phyloP scores from a whole-genome alignment of 2,888 invertebrate genomes.

The Biston betularia region DNA sequence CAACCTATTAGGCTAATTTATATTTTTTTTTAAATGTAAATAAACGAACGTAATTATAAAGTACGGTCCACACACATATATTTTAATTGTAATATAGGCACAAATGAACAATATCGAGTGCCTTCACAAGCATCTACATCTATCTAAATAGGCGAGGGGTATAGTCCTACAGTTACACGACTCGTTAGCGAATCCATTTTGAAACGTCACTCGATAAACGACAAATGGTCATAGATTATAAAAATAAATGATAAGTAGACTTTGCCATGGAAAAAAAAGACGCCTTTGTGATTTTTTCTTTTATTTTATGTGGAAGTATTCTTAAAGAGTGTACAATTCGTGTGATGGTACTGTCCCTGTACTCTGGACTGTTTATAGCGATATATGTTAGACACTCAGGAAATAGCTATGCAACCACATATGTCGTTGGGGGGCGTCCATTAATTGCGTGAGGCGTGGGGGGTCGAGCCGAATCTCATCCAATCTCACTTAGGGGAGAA shows the following conservation, averaged over 20 bases:
- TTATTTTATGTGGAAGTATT: too few relatives aligned
- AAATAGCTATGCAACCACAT: too few relatives aligned
- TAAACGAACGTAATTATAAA: slow-evolving; percentile 42
- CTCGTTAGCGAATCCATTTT: slow-evolving; percentile 32
- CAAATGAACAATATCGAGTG: slow-evolving; percentile 77
- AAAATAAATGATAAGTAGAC: neutral
- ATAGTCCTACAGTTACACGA: slow-evolving; percentile 71
- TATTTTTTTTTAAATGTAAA: slow-evolving; percentile 53
- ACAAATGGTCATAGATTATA: neutral
- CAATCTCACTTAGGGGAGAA: too few relatives aligned
- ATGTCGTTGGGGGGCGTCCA: too few relatives aligned
- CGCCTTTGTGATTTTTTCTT: neutral
- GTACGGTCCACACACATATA: slow-evolving; percentile 63
- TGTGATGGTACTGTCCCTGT: too few relatives aligned
- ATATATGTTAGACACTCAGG: too few relatives aligned
- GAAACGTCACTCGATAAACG: slow-evolving; percentile 31
- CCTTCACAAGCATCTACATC: slow-evolving; percentile 63
- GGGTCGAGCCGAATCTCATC: too few relatives aligned
- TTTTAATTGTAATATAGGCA: slow-evolving; percentile 75
- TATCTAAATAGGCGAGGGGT: slow-evolving; percentile 80
- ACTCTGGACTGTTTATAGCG: too few relatives aligned
- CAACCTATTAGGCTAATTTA: slow-evolving; percentile 67
- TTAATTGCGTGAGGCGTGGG: too few relatives aligned
- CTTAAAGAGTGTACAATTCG: too few relatives aligned
- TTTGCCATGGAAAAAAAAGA: neutral